Percentiles rank a stretch among this genome's conserved stretches.
These are phyloP conservation scores for Cartodere bifasciata DNA, from an alignment of 2,888 invertebrate genomes.

Conservation along the genomic window DNA sequence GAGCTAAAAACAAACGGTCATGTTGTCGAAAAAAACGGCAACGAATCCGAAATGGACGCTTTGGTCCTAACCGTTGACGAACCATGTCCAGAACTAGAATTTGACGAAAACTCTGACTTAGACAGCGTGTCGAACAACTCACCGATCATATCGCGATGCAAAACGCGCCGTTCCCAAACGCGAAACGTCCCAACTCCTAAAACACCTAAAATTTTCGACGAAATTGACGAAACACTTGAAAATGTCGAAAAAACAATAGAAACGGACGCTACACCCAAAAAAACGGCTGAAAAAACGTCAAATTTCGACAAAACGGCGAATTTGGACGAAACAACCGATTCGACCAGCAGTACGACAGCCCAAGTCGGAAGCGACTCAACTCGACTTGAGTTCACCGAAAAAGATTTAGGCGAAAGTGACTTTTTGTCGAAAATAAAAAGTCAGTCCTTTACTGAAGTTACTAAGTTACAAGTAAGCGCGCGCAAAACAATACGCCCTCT, in stretches of 20 bases:
- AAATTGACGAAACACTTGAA: conserved; percentile 15
- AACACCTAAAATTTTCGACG: conserved; percentile 26
- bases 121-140: conserved; percentile 26
- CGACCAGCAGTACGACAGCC: conserved; percentile 20
- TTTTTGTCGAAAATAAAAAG: conserved; percentile 12
- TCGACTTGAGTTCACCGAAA: conserved; percentile 21
- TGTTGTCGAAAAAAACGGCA: too few species aligned
- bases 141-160: conserved; percentile 26
- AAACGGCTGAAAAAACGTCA: too few species aligned
- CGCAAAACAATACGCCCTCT: conserved; percentile 21
- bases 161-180: conserved; percentile 30
- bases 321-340: conserved; percentile 17
- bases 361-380: conserved; percentile 27
- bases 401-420: conserved; percentile 14
- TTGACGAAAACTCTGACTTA: conserved; percentile 28
- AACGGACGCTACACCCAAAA: neutral
- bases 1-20: neutral
- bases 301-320: too few species aligned
- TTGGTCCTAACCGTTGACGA: conserved; percentile 24
- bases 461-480: conserved; percentile 14
- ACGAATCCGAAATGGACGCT: conserved; percentile 29
- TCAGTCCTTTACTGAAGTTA: conserved; percentile 7
- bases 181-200: conserved; percentile 31
- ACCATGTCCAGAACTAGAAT: conserved; percentile 27
- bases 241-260: conserved; percentile 14